phyloP scores from a whole-genome alignment of 2,113 vertebrate species.

The Dipodomys ordii region DNA sequence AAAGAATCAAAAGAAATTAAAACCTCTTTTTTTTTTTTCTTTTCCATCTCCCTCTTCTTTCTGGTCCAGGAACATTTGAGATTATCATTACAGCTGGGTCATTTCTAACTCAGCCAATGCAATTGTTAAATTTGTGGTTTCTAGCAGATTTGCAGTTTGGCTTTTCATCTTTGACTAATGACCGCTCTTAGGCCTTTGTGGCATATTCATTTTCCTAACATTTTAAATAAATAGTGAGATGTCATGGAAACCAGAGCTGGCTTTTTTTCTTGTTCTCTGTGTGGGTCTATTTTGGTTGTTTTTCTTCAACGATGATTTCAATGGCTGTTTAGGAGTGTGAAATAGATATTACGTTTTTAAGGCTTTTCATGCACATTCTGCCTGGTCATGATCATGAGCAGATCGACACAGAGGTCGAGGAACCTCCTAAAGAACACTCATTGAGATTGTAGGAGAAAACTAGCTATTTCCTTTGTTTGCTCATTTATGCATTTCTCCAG shows the following conservation, averaged over 20 bases:
- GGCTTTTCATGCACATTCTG: slow-evolving; percentile 5
- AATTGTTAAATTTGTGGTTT: slow-evolving; percentile 82
- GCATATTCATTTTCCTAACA: slow-evolving; percentile 78
- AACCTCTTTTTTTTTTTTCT: neutral
- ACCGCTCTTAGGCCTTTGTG: slow-evolving; percentile 71
- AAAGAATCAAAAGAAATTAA: slow-evolving; percentile 66
- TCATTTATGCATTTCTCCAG: neutral
- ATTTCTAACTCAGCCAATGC: slow-evolving; percentile 67
- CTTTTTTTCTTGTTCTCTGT: slow-evolving; percentile 46
- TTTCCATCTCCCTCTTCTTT: slow-evolving; percentile 69
- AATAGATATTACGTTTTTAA: slow-evolving; percentile 24
- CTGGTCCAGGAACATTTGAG: slow-evolving; percentile 81
- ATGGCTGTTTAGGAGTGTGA: slow-evolving; percentile 57
- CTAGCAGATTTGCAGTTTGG: slow-evolving; percentile 73
- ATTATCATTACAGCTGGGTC: slow-evolving; percentile 71
- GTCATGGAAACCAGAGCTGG: slow-evolving; percentile 79
- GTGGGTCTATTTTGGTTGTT: slow-evolving; percentile 71
- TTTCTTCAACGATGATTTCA: slow-evolving; percentile 67
- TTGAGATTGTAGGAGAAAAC: neutral
- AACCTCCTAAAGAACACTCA: neutral
- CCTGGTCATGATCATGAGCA: neutral
- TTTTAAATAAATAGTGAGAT: slow-evolving; percentile 80
- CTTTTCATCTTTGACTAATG: slow-evolving; percentile 82
- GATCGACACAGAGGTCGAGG: neutral
- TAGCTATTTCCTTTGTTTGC: neutral